Base-by-base conservation (phyloP, 1,140 invertebrate species). In the Dryas iulia region DNA sequence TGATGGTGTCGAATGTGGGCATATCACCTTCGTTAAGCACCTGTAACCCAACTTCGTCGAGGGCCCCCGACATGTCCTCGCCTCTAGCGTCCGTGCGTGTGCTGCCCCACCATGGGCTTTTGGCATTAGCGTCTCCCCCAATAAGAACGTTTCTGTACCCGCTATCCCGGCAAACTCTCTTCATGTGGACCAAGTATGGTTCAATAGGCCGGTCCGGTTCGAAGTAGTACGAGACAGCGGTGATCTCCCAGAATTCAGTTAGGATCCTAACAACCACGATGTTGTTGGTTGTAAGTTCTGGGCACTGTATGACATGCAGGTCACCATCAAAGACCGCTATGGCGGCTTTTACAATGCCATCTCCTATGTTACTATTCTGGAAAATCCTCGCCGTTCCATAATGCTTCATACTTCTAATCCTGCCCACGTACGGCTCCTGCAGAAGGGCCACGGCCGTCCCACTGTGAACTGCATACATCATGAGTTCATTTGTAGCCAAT, bases 1-100 rank as follows among this genome's bases (percentile, higher is more conserved):
- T n/a, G n/a, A n/a, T 28, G 7, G 71, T 69, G n/a, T 73, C 65
- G 18, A 78, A 80, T 1, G 78, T 80, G 3, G 76, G 75, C 0
- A 33, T 72, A 0, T 39, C 18, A 4, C 75, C 75, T 11, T 3
- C 25, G 33, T 77, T 79, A 8, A 79, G 61, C 6, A 79, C 39
- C 0, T 77, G 47, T 10, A 77, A n/a, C 0, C 28, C 67, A 2
- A 65, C 14, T 21, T 73, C 57, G 0, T 47, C 67, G 0, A 78
- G 35, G 10, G 56, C 10, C 8, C 68, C 67, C 5, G 30, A 4
- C n/a, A n/a, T n/a, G n/a, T n/a, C n/a, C n/a, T n/a, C n/a, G n/a
- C n/a, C n/a, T n/a, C n/a, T n/a, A n/a, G n/a, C n/a, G n/a, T n/a
- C n/a, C n/a, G n/a, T n/a, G n/a, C n/a, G n/a, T n/a, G n/a, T n/a